These are phyloP conservation scores for Elephas maximus DNA, from an alignment of 2,113 vertebrate genomes.

Conservation along the genomic window DNA sequence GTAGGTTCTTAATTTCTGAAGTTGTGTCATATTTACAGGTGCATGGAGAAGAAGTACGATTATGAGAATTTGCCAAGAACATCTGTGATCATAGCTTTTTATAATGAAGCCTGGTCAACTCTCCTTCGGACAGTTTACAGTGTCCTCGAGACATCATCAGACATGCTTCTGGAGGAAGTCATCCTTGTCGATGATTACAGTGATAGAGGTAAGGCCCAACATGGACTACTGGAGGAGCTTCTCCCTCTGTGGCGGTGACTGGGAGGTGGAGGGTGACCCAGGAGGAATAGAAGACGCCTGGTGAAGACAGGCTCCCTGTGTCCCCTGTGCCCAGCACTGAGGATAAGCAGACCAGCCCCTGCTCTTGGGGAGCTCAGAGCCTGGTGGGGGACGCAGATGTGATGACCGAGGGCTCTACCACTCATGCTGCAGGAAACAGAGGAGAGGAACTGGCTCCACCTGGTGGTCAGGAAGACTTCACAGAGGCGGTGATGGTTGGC, in stretches of 20 bases:
- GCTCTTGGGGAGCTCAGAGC: neutral
- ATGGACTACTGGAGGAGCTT: neutral
- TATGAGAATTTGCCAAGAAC: slow-evolving; percentile 94
- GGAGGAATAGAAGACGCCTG: neutral
- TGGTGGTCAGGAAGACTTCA: neutral
- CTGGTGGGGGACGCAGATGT: neutral
- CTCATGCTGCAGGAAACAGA: neutral
- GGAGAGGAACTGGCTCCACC: neutral
- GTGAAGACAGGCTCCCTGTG: neutral
- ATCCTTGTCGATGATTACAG: slow-evolving; percentile 99
- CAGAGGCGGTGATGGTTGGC: neutral
- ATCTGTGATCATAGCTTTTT: slow-evolving; percentile 97
- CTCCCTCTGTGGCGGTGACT: neutral
- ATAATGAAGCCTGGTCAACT: slow-evolving; percentile 99
- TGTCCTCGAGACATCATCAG: slow-evolving; percentile 97
- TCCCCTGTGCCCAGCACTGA: neutral
- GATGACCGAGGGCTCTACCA: neutral
- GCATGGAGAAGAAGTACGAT: slow-evolving; percentile 94
- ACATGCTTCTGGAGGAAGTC: slow-evolving; percentile 95
- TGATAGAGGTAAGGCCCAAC: slow-evolving; percentile 91
- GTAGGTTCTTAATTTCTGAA: neutral
- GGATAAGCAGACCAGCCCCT: neutral
- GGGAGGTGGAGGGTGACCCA: neutral
- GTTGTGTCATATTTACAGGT: slow-evolving; percentile 88
- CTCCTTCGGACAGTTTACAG: slow-evolving; percentile 97